A percentile compares a stretch with the other conserved stretches of the same genome.
Conservation (phyloP, 2,113 vertebrate genomes). For the Oncorhynchus keta region DNA sequence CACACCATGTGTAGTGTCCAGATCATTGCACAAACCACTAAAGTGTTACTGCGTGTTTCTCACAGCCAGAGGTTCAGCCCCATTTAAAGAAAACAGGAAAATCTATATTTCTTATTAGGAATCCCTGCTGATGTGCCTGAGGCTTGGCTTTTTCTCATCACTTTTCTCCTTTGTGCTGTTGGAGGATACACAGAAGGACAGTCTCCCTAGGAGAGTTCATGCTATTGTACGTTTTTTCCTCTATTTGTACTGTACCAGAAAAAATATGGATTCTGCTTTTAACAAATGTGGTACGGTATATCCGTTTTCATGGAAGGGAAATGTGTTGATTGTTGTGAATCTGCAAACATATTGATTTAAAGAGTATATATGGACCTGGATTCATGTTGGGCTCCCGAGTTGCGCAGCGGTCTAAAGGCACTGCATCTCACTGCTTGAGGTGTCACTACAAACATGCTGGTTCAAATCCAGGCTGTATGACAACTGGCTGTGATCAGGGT, state of each 20-base stretch:
- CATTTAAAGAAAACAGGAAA: constrained; percentile 58
- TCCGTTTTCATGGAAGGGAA: neutral
- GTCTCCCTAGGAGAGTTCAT: neutral
- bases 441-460: too few relatives aligned
- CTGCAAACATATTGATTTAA: neutral
- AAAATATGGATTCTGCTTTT: neutral
- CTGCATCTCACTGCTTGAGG: too few relatives aligned
- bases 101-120: constrained; percentile 67
- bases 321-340: neutral
- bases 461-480: too few relatives aligned
- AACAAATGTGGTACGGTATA: neutral
- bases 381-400: neutral
- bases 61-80: constrained; percentile 44
- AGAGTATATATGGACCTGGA: neutral
- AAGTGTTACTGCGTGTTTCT: constrained; percentile 50
- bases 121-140: constrained; percentile 55
- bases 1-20: constrained; percentile 45
- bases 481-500: too few relatives aligned
- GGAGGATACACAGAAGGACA: constrained; percentile 7
- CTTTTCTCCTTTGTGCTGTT: constrained; percentile 22
- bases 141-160: constrained; percentile 17
- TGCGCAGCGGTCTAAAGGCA: too few relatives aligned
- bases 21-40: constrained; percentile 52
- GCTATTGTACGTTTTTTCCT: neutral
- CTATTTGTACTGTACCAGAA: neutral